Conservation (phyloP, 1,140 invertebrate genomes). For the Penaeus japonicus region DNA sequence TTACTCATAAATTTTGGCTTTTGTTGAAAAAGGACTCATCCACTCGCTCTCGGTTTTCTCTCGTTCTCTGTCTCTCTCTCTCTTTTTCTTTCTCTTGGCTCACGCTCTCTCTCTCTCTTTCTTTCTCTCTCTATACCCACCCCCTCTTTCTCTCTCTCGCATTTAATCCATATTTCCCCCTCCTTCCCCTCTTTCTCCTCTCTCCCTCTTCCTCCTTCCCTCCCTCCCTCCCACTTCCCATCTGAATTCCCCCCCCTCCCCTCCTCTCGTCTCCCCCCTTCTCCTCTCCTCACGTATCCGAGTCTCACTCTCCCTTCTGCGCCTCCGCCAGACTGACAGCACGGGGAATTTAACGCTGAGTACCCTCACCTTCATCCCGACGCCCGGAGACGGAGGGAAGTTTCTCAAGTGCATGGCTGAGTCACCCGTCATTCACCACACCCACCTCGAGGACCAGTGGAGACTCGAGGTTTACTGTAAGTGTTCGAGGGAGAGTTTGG, state of each 20-base stretch:
- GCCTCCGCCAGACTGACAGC: constrained; percentile 48
- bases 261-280: not conserved
- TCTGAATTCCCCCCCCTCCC: too few species aligned
- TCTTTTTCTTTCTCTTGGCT: too few species aligned
- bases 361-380: constrained; percentile 77
- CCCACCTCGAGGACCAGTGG: constrained; percentile 45
- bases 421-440: constrained; percentile 70
- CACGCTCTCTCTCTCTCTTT: too few species aligned
- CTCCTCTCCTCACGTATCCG: not conserved
- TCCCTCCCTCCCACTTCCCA: not conserved
- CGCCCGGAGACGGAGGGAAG: constrained; percentile 80
- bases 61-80: too few species aligned
- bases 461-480: constrained; percentile 49
- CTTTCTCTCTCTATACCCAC: too few species aligned
- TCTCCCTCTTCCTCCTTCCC: not conserved
- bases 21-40: too few species aligned
- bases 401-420: constrained; percentile 84
- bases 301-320: not conserved
- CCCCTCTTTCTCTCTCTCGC: not conserved
- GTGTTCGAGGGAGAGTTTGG: not conserved
- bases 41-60: too few species aligned
- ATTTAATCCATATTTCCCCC: not conserved
- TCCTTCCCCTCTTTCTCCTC: not conserved
- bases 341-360: constrained; percentile 82
- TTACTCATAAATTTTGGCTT: too few species aligned